phyloP scores from a whole-genome alignment of 2,113 vertebrate genomes.

The Rhinoptilus africanus region DNA sequence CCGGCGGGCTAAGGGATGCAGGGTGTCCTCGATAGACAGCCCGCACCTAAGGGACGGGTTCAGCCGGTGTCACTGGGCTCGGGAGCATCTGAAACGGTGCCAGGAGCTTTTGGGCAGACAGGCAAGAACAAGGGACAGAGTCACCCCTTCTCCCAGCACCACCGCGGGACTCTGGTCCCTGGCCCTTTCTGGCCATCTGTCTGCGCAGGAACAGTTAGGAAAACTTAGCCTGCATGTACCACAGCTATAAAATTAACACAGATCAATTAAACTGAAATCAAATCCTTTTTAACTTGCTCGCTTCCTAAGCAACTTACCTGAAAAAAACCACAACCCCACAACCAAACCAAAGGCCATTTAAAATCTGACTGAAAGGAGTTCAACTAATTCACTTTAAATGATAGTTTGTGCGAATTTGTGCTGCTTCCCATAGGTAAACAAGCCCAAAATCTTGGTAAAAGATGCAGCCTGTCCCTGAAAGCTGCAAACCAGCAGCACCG shows the following conservation, averaged over 20 bases:
- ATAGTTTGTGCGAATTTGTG: neutral
- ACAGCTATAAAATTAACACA: neutral
- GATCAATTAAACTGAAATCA: neutral
- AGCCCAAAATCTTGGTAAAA: neutral
- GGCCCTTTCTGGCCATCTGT: neutral
- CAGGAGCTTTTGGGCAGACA: neutral
- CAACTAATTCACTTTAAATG: neutral
- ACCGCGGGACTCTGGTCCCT: neutral
- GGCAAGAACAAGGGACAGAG: neutral
- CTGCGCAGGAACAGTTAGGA: neutral
- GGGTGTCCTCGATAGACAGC: neutral
- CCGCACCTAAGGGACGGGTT: fast-evolving
- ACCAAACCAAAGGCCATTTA: neutral
- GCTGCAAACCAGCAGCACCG: neutral
- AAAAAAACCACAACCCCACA: neutral
- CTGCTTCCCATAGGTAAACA: neutral
- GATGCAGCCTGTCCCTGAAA: neutral
- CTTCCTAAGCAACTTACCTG: neutral
- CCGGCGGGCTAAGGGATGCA: neutral
- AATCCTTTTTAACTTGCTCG: neutral
- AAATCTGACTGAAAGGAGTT: neutral
- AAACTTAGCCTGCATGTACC: neutral
- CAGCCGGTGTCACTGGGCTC: neutral
- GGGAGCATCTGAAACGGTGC: neutral
- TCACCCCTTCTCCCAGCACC: neutral